Evolutionary conservation across 2,888 invertebrate genomes (phyloP).

Genomic region (Cephus sareptanus): DNA sequence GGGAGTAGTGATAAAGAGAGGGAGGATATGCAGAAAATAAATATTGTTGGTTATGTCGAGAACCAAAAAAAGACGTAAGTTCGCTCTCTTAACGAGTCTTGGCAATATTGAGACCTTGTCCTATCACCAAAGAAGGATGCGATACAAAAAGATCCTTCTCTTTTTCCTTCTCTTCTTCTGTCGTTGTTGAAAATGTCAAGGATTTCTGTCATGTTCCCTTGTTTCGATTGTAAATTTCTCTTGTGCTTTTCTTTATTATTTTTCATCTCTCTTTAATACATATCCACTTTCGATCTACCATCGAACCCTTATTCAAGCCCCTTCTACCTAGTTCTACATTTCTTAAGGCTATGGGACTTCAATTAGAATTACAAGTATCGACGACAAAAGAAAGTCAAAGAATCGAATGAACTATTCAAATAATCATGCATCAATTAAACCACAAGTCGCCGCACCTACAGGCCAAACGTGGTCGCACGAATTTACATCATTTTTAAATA

Average conservation of each 20-base stretch:
- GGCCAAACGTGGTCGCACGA: conserved; percentile 11
- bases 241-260: neutral
- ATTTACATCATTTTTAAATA: conserved; percentile 25
- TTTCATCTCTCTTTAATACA: neutral
- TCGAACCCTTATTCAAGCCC: neutral
- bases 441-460: conserved; percentile 13
- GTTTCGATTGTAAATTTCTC: neutral
- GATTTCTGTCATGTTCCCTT: neutral
- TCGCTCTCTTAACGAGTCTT: neutral
- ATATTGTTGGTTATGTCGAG: neutral
- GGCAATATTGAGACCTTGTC: neutral
- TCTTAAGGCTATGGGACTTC: neutral
- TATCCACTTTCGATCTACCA: neutral
- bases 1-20: neutral
- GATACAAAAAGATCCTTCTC: neutral
- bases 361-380: neutral
- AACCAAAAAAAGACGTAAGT: neutral
- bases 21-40: neutral
- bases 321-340: neutral
- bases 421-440: conserved; percentile 1
- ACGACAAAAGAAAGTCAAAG: conserved; percentile 1
- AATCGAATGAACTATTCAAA: neutral
- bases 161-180: neutral
- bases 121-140: neutral
- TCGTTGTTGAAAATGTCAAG: neutral